phyloP scores from a whole-genome alignment of 1,140 invertebrate species.

The Melipona quadrifasciata region DNA sequence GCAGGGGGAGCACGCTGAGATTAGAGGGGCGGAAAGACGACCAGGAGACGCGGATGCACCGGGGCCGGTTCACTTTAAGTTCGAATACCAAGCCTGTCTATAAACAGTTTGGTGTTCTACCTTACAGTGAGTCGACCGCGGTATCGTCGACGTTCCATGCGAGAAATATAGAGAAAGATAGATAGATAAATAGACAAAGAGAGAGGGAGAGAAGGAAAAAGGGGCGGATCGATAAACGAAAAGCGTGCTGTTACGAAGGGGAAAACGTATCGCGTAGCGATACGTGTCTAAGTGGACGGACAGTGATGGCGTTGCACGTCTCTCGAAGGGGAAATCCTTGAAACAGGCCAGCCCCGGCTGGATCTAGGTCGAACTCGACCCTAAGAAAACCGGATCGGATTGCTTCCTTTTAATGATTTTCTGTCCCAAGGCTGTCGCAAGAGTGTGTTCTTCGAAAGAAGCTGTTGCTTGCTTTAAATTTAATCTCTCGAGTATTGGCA shows the following conservation, averaged over 20 bases:
- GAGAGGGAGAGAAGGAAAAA: background rate
- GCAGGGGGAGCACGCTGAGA: conserved; percentile 30
- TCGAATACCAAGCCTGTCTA: conserved; percentile 91
- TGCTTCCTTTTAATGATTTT: conserved; percentile 56
- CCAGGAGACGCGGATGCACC: conserved; percentile 60
- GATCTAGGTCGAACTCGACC: background rate
- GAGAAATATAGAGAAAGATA: background rate
- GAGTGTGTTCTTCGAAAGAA: no score
- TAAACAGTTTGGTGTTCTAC: conserved; percentile 92
- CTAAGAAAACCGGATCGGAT: conserved; percentile 7
- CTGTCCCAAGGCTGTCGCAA: no score
- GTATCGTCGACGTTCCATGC: conserved; percentile 60
- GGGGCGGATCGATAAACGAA: conserved; percentile 16
- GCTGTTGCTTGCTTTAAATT: no score
- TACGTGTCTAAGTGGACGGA: conserved; percentile 64
- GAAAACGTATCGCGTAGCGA: conserved; percentile 44
- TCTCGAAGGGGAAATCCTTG: conserved; percentile 35
- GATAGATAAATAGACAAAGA: background rate
- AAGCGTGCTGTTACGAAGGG: background rate
- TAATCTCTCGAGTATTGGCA: no score
- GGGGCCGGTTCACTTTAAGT: conserved; percentile 89
- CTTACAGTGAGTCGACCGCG: conserved; percentile 90
- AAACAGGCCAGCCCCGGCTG: background rate
- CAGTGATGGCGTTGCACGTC: conserved; percentile 5
- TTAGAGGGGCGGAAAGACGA: conserved; percentile 38